A percentile compares a stretch with the other conserved stretches of the same genome.
phyloP scores from a whole-genome alignment of 2,113 vertebrate species.

The Trematocara nigrifrons region DNA sequence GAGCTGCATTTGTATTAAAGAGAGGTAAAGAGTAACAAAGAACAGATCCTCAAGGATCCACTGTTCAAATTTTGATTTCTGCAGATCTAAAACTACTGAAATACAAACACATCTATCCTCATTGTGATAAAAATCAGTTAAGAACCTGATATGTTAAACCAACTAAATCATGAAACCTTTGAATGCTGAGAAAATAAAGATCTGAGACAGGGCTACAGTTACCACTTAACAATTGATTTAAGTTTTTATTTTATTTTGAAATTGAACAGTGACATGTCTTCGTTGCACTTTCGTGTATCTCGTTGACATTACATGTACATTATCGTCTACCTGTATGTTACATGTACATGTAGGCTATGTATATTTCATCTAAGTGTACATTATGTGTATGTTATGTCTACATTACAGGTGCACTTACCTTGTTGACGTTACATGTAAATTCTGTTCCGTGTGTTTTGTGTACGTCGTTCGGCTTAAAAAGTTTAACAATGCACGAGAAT shows the following conservation, averaged over 20 bases:
- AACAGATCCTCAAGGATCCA: background rate
- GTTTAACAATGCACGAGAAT: background rate
- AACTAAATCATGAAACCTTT: background rate
- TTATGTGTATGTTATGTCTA: background rate
- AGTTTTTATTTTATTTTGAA: background rate
- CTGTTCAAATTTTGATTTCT: background rate
- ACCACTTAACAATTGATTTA: background rate
- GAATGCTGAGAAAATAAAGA: background rate
- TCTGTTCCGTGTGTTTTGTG: background rate
- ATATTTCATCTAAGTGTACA: background rate
- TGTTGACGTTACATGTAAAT: background rate
- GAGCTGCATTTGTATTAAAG: accelerated
- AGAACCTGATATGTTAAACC: background rate
- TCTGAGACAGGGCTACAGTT: background rate
- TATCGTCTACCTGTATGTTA: background rate
- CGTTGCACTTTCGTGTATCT: accelerated
- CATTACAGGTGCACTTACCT: background rate
- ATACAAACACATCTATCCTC: background rate
- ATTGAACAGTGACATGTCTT: background rate
- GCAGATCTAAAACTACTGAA: background rate
- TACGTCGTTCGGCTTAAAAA: accelerated
- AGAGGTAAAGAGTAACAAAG: background rate
- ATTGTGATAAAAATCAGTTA: background rate
- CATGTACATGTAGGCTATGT: background rate
- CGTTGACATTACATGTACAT: background rate